phyloP scores from a whole-genome alignment of 2,797 vertebrate genomes.

The Sebastes trivittatus region DNA sequence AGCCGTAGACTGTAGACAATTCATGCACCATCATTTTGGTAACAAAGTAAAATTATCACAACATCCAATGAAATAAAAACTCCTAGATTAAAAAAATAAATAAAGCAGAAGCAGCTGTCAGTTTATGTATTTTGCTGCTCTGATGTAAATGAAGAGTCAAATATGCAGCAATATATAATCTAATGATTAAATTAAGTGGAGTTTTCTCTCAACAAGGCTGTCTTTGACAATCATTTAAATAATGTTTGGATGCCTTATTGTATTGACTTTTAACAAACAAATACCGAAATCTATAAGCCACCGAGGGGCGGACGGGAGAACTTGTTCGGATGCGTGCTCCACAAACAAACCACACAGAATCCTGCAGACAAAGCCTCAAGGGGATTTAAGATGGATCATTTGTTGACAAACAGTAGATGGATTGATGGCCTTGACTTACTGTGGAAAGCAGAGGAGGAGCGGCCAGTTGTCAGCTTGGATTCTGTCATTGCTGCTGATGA shows the following conservation, averaged over 20 bases:
- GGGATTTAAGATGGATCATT: too few species aligned
- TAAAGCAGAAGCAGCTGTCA: background rate
- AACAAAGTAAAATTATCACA: background rate
- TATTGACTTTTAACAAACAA: too few species aligned
- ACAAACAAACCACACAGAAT: too few species aligned
- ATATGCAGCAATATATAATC: background rate
- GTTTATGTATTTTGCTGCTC: background rate
- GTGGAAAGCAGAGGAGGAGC: too few species aligned
- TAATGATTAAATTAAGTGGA: background rate
- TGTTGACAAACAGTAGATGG: too few species aligned
- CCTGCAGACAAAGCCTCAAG: too few species aligned
- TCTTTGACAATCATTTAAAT: background rate
- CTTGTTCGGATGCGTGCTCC: too few species aligned
- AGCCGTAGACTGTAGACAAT: background rate
- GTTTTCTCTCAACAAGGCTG: background rate
- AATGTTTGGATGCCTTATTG: background rate
- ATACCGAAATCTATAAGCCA: too few species aligned
- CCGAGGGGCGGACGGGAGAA: too few species aligned
- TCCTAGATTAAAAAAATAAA: background rate
- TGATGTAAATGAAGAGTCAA: background rate
- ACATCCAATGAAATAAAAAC: background rate
- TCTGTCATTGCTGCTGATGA: too few species aligned
- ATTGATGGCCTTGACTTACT: too few species aligned
- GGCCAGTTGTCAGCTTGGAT: fast-evolving
- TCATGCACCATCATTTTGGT: background rate